Conservation (phyloP, 2,113 vertebrate species). For the Thamnophis sirtalis region DNA sequence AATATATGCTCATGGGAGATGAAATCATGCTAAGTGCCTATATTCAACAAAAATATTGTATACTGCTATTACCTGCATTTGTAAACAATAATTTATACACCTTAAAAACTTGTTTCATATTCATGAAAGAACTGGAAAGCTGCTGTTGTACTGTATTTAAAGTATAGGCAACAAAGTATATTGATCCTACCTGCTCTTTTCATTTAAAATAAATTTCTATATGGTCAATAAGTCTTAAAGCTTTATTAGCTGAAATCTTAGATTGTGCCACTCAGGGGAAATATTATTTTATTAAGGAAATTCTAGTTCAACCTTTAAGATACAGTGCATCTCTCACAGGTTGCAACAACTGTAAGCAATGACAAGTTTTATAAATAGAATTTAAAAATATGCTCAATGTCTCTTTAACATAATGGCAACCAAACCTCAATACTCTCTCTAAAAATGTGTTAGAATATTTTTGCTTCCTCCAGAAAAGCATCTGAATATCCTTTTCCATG, state of each 20-base stretch:
- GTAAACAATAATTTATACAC: neutral
- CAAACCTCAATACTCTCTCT: neutral
- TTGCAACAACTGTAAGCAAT: neutral
- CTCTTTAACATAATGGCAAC: neutral
- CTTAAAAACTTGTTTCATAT: neutral
- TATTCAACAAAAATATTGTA: neutral
- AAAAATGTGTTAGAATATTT: neutral
- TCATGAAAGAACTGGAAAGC: neutral
- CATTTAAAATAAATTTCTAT: neutral
- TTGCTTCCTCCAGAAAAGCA: neutral
- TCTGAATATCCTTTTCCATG: neutral
- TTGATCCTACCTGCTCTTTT: neutral
- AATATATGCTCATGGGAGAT: neutral
- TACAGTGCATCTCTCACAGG: neutral
- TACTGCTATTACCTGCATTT: neutral
- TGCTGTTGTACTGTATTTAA: neutral
- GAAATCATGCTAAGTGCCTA: neutral
- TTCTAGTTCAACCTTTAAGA: too few species aligned
- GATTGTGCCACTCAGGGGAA: neutral
- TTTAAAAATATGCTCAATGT: neutral
- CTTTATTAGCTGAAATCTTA: neutral
- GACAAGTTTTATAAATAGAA: neutral
- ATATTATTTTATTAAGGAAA: neutral
- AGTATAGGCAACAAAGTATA: neutral
- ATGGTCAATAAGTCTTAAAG: neutral